These are phyloP conservation scores for Bradypodion pumilum DNA, from an alignment of 2,797 vertebrate genomes.

Conservation along the genomic window DNA sequence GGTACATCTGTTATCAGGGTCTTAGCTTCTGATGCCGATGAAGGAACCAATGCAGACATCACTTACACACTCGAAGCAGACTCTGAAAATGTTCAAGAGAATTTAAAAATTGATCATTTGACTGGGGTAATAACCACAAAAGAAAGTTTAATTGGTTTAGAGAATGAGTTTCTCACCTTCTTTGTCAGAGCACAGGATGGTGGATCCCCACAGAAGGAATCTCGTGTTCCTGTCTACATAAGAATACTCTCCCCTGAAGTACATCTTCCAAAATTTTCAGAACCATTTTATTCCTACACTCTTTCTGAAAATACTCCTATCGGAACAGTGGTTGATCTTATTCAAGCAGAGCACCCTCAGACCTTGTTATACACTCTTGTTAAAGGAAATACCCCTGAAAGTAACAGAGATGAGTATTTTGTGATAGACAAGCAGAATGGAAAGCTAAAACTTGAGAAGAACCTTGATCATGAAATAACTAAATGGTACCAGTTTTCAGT, in stretches of 20 bases:
- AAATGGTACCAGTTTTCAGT: slow-evolving; percentile 96
- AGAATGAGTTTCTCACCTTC: slow-evolving; percentile 91
- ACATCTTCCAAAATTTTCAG: slow-evolving; percentile 86
- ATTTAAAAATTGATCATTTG: slow-evolving; percentile 90
- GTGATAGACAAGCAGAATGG: slow-evolving; percentile 89
- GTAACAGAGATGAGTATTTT: slow-evolving; percentile 91
- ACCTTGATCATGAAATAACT: slow-evolving; percentile 90
- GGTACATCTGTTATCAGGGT: slow-evolving; percentile 89
- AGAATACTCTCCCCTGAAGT: slow-evolving; percentile 88
- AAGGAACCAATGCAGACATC: slow-evolving; percentile 96
- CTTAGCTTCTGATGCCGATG: slow-evolving; percentile 92
- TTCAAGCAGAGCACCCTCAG: slow-evolving; percentile 84
- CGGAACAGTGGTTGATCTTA: slow-evolving; percentile 90
- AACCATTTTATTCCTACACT: slow-evolving; percentile 89
- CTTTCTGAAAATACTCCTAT: slow-evolving; percentile 89
- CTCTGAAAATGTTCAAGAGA: slow-evolving; percentile 89
- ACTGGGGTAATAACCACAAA: slow-evolving; percentile 90
- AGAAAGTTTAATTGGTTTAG: slow-evolving; percentile 96
- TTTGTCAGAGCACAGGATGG: slow-evolving; percentile 90
- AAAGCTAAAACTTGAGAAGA: slow-evolving; percentile 90
- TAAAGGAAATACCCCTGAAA: slow-evolving; percentile 91
- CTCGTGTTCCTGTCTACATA: slow-evolving; percentile 88
- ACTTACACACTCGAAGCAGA: slow-evolving; percentile 89
- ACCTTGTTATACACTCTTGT: slow-evolving; percentile 84
- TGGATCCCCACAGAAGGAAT: slow-evolving; percentile 86